Conservation (phyloP, 2,888 invertebrate species). For the Limnephilus lunatus region DNA sequence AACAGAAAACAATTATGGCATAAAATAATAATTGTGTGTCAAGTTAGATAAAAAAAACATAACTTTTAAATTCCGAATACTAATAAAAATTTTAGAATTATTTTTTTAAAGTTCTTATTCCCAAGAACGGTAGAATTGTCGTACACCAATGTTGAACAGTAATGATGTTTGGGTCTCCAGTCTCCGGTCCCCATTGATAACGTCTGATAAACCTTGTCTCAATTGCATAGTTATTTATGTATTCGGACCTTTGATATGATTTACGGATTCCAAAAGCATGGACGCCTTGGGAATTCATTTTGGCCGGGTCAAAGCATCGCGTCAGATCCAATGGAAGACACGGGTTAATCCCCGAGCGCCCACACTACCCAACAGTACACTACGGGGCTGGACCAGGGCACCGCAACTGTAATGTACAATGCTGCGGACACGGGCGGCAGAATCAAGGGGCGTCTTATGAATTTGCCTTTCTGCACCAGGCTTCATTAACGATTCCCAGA, state of each 20-base stretch:
- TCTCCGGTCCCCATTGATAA: background rate
- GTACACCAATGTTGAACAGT: background rate
- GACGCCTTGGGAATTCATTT: constrained; percentile 34
- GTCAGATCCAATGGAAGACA: constrained; percentile 33
- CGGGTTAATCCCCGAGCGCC: constrained; percentile 47
- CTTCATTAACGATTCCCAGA: background rate
- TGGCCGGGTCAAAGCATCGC: constrained; percentile 20
- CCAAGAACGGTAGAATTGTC: background rate
- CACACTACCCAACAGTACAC: background rate
- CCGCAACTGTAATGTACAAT: background rate
- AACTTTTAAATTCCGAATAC: background rate
- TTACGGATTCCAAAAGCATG: constrained; percentile 33
- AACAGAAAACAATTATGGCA: no score
- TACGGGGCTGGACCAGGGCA: background rate
- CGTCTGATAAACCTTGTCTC: background rate
- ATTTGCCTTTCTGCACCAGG: background rate
- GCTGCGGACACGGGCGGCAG: background rate
- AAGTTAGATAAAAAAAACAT: background rate
- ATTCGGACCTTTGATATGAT: constrained; percentile 27
- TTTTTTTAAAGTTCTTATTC: background rate
- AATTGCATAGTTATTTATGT: constrained; percentile 4
- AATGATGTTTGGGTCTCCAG: background rate
- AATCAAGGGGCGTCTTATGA: background rate
- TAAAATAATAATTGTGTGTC: no score
- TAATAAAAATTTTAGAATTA: background rate